These are phyloP conservation scores for Phacellophora camtschatica DNA, from an alignment of 30 jellyfish, hydroid and myxozoan genomes.

Conservation along the genomic window DNA sequence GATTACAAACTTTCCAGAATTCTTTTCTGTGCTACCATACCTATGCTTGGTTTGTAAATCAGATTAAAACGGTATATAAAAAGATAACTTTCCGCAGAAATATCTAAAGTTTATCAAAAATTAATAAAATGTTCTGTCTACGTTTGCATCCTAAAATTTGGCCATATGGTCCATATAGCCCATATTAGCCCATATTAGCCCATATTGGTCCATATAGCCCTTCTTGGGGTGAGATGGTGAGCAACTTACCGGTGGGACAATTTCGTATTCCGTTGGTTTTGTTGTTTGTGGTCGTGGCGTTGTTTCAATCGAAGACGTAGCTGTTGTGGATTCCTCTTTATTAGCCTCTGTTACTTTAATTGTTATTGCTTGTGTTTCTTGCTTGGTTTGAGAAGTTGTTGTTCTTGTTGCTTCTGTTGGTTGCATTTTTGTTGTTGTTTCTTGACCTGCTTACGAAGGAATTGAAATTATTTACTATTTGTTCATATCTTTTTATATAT, in stretches of 20 bases:
- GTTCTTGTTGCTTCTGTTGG: neutral
- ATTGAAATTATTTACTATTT: too few relatives aligned
- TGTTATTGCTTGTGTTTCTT: neutral
- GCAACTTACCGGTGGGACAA: conserved; percentile 37
- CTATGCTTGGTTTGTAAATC: too few relatives aligned
- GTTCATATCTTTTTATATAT: too few relatives aligned
- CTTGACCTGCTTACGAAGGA: neutral
- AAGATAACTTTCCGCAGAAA: too few relatives aligned
- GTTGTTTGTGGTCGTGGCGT: conserved; percentile 20
- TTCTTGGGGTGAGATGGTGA: neutral
- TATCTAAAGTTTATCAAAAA: too few relatives aligned
- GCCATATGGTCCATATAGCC: too few relatives aligned
- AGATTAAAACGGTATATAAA: too few relatives aligned
- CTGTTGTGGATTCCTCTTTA: neutral
- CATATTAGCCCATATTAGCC: neutral
- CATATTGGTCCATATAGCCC: neutral
- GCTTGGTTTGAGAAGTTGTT: neutral
- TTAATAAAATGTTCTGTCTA: too few relatives aligned
- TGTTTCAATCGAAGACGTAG: conserved; percentile 13
- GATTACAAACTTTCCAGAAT: too few relatives aligned
- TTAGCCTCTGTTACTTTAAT: neutral
- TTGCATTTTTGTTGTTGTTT: neutral
- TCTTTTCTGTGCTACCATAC: too few relatives aligned
- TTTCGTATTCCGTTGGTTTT: conserved; percentile 50
- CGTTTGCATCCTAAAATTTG: too few relatives aligned